Conservation (phyloP, 2,888 invertebrate genomes). For the Phalera bucephala region DNA sequence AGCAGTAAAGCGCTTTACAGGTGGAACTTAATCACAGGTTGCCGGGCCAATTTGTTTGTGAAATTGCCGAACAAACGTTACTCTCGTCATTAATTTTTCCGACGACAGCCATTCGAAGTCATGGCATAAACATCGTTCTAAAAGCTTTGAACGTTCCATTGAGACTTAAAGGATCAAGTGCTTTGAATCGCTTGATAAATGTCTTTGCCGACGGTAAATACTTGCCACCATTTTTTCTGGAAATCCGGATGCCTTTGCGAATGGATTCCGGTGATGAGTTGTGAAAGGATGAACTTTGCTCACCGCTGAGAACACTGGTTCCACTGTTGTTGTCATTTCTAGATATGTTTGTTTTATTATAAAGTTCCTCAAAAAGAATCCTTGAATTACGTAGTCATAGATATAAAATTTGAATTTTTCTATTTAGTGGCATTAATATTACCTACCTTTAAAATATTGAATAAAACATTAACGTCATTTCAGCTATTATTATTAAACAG, state of each 20-base stretch:
- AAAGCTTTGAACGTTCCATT: constrained; percentile 42
- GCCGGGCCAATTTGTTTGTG: constrained; percentile 48
- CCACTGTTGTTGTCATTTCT: constrained; percentile 3
- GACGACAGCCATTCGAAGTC: constrained; percentile 56
- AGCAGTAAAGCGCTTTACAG: constrained; percentile 42
- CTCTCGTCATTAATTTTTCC: constrained; percentile 57
- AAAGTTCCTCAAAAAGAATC: too few species aligned
- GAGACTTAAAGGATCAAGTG: constrained; percentile 54
- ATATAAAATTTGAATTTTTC: too few species aligned
- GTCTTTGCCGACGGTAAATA: constrained; percentile 33
- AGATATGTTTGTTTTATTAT: background rate
- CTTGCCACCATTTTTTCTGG: constrained; percentile 30
- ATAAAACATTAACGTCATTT: too few species aligned
- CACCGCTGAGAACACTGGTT: background rate
- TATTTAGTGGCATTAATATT: too few species aligned
- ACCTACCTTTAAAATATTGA: too few species aligned
- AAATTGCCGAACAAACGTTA: constrained; percentile 49
- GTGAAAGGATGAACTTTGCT: constrained; percentile 12
- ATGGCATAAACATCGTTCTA: constrained; percentile 53
- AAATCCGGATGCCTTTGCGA: constrained; percentile 20
- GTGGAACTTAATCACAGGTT: constrained; percentile 41
- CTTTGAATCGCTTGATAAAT: constrained; percentile 57
- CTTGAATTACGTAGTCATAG: too few species aligned
- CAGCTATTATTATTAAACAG: too few species aligned
- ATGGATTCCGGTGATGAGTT: constrained; percentile 21